Evolutionary conservation across 2,888 invertebrate genomes (phyloP), one percentile per base, ranked within the genome.

Genomic region (Gasteruption jaculator): DNA sequence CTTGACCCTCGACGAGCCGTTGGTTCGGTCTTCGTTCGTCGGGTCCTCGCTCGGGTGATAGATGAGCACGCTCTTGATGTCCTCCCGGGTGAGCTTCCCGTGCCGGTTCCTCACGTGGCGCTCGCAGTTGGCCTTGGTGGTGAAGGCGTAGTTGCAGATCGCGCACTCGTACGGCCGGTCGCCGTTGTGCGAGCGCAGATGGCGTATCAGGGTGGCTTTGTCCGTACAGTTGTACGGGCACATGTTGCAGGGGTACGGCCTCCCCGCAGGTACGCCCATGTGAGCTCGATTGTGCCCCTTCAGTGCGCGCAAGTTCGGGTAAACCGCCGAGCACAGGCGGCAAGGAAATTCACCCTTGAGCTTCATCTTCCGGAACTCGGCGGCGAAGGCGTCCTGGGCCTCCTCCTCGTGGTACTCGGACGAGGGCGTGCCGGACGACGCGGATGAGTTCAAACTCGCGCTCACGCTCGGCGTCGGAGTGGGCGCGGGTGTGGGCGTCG

Each of bases 61-160:
- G 47, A 90, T 88, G 38, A 94, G 88, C 5, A 88, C 82, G 50
- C 84, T 83, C 65, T 92, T 91, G 0, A 94, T 87, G 56, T 94
- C 92, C 54, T 92, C 90, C 39, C 91, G 79, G 2, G 86, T 85
- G 1, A 83, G 80, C 70, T 91, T 91, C 0, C 86, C 84, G 61
- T 95, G 95, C 16, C 92, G 81, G 68, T 95, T 95, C 50, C 93
- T 78, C 56, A 95, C 77, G 69, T 96, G 95, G 5, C 95, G 78
- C 72, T 96, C 95, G 68, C 96, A 96, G 66, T 96, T 95, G 2
- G 95, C 94, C 74, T 95, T 94, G 1, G 95, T 95, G 18, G 95
- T 95, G 71, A 96, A 96, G 3, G 94, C 93, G 63, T 91, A 94
- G 61, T 91, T 91, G 71, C 96, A 96, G n/a, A 94, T 79, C 1